A percentile compares a stretch with the other conserved stretches of the same genome.
phyloP scores from a whole-genome alignment of 1,140 invertebrate species.

The Coboldia fuscipes region DNA sequence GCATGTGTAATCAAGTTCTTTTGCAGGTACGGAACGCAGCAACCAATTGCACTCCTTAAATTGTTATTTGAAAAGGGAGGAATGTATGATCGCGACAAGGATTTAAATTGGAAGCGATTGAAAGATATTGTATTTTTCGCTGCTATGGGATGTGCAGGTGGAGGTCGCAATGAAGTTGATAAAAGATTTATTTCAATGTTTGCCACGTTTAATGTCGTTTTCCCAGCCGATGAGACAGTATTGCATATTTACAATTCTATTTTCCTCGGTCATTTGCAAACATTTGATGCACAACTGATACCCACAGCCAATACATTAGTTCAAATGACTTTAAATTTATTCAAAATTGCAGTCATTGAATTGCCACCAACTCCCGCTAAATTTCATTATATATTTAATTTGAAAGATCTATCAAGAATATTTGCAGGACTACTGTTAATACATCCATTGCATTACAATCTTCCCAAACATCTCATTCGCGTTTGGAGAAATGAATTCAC shows the following conservation, averaged over 20 bases:
- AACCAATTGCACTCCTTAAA: slow-evolving; percentile 77
- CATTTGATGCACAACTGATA: slow-evolving; percentile 41
- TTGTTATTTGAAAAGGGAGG: slow-evolving; percentile 65
- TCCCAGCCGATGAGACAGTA: slow-evolving; percentile 54
- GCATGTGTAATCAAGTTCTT: background rate
- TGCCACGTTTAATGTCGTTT: slow-evolving; percentile 63
- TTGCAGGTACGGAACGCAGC: slow-evolving; percentile 71
- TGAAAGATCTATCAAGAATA: slow-evolving; percentile 70
- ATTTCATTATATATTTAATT: slow-evolving; percentile 88
- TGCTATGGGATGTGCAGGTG: slow-evolving; percentile 48
- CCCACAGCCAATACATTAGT: slow-evolving; percentile 39
- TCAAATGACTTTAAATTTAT: slow-evolving; percentile 59
- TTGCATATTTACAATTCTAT: slow-evolving; percentile 69
- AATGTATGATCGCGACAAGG: slow-evolving; percentile 72
- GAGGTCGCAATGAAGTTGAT: slow-evolving; percentile 73
- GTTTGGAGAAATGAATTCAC: slow-evolving; percentile 80
- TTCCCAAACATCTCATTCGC: slow-evolving; percentile 45
- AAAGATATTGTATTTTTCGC: slow-evolving; percentile 64
- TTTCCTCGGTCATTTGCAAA: slow-evolving; percentile 43
- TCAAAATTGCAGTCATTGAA: slow-evolving; percentile 51
- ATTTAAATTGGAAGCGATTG: slow-evolving; percentile 72
- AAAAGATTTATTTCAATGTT: slow-evolving; percentile 78
- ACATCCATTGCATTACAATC: slow-evolving; percentile 38
- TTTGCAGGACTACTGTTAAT: slow-evolving; percentile 58
- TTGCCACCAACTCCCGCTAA: slow-evolving; percentile 79